These are phyloP conservation scores for Vimba vimba DNA, from an alignment of 2,113 vertebrate species.

Conservation along the genomic window DNA sequence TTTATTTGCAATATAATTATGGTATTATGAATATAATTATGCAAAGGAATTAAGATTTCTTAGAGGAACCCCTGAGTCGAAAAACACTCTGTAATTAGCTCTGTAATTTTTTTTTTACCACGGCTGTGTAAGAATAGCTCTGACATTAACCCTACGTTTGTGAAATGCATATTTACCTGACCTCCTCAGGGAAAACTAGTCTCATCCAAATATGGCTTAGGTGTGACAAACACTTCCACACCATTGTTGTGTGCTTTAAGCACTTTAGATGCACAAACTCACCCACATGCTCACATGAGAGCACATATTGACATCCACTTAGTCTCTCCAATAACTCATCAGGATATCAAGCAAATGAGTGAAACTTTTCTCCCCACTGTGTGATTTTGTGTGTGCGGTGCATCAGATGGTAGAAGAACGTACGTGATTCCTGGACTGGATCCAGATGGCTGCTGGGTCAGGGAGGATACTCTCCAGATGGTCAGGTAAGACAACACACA, in stretches of 20 bases:
- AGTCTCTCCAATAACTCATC: slow-evolving; percentile 29
- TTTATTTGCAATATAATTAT: slow-evolving; percentile 13
- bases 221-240: not conserved
- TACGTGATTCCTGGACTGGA: slow-evolving; percentile 51
- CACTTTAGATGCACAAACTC: slow-evolving; percentile 17
- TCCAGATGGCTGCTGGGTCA: slow-evolving; percentile 60
- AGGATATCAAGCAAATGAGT: slow-evolving; percentile 36
- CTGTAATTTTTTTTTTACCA: slow-evolving; percentile 3
- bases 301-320: slow-evolving; percentile 19
- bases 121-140: not conserved
- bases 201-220: not conserved
- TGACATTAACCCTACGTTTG: not conserved
- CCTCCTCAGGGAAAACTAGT: slow-evolving; percentile 8
- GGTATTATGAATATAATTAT: slow-evolving; percentile 11
- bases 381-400: slow-evolving; percentile 36
- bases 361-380: slow-evolving; percentile 47
- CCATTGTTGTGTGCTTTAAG: not conserved
- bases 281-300: not conserved
- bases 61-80: not conserved
- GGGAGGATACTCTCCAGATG: slow-evolving; percentile 58
- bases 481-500: slow-evolving; percentile 55
- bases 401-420: slow-evolving; percentile 46
- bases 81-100: not conserved
- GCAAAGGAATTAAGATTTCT: not conserved
- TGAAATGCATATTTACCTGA: not conserved